phyloP scores from a whole-genome alignment of 2,113 vertebrate genomes.

The Tragelaphus scriptus region DNA sequence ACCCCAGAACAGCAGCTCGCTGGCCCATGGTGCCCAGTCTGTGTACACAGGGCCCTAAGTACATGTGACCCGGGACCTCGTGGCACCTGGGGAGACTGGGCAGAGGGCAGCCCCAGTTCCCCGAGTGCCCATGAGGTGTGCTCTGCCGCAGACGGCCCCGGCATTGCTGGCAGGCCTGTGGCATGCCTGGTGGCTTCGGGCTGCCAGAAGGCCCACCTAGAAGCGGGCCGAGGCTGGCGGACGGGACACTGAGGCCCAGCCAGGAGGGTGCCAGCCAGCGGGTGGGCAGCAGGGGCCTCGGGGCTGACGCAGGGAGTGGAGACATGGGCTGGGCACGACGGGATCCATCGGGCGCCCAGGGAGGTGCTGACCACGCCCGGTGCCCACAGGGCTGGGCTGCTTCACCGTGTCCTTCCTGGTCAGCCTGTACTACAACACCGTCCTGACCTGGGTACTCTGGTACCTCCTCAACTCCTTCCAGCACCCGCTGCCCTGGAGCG shows the following conservation, averaged over 20 bases:
- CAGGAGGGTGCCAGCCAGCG: accelerated
- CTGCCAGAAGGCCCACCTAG: accelerated
- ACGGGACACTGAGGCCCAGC: accelerated
- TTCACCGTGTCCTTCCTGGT: constrained; percentile 82
- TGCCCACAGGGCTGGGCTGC: constrained; percentile 78
- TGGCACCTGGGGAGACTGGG: background rate
- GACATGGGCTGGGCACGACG: too few relatives aligned
- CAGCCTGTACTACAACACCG: constrained; percentile 87
- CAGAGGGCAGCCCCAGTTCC: background rate
- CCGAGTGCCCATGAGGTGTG: accelerated
- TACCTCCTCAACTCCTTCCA: constrained; percentile 91
- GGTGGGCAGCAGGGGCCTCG: accelerated
- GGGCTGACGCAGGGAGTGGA: accelerated
- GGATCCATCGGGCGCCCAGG: background rate
- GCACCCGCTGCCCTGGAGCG: constrained; percentile 88
- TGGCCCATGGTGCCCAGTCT: accelerated
- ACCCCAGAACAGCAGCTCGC: background rate
- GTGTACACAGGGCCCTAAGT: accelerated
- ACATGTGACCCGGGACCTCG: accelerated
- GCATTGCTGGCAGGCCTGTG: accelerated
- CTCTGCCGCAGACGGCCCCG: accelerated
- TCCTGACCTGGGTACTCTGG: constrained; percentile 92
- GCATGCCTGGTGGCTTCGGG: background rate
- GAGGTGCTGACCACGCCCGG: accelerated
- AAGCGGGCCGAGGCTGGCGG: background rate